Base-by-base conservation (phyloP, 2,888 invertebrate species). In the Hypomecis atomaria region DNA sequence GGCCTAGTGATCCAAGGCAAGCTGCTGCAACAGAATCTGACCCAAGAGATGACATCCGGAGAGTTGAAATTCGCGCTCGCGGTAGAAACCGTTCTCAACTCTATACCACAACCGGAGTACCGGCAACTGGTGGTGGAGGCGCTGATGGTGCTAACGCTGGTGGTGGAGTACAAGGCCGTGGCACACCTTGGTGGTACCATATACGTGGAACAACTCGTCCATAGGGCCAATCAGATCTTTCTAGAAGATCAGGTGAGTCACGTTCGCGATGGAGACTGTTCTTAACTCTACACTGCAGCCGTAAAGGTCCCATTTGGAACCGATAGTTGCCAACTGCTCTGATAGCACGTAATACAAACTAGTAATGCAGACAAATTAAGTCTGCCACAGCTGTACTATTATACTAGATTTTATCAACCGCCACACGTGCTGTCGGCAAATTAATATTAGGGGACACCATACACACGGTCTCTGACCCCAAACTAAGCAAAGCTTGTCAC, bases 11-110 rank as follows among this genome's bases (percentile, higher is more conserved):
- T 99, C 70, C 98, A 98, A 85, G 98, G 97, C 0, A 96, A 97
- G 84, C 94, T 98, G 36, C 90, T 99, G 33, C 97, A 97, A 59
- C 98, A 98, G 80, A 97, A 97, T 87, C 92, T 99, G 57, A 99
- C 99, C 0, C 98, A 98, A 92, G 99, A 99, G 95, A 99, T 99
- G 99, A 99, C 99, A 0, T 95, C 99, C 0, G 99, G 99, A 47
- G 99, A 99, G 90, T 90, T 99, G 76, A 99, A 99, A 91, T 99
- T 99, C 89, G 99, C 99, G 0, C 93, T 99, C 11, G 98, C 98
- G 60, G 99, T 99, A 0, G 99, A 99, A 90, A 97, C 98, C 1
- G 99, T 99, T 3, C 93, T 99, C 56, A 99, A 99, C 86, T 96
- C 97, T 56, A 99, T 99, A 77, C 98, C 99, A 0, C 99, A 99